These are phyloP conservation scores for Alexandromys fortis DNA, from an alignment of 2,113 vertebrate genomes.

Conservation along the genomic window DNA sequence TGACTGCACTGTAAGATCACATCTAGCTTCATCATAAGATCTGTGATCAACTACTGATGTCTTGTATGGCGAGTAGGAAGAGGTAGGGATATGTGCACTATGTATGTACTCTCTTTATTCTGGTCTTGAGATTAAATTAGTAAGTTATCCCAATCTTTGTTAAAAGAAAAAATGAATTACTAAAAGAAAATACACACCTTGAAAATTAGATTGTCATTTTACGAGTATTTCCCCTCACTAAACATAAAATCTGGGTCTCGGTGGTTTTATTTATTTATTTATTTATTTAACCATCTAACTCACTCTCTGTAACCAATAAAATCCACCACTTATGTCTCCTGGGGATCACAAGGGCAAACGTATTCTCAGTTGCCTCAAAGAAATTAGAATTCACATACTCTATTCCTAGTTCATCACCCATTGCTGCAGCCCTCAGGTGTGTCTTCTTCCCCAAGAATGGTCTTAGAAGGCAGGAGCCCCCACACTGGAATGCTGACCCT, in stretches of 20 bases:
- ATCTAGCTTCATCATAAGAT: neutral
- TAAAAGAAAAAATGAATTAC: neutral
- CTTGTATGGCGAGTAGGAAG: neutral
- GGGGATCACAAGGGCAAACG: neutral
- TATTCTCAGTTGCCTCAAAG: neutral
- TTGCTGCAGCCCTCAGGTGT: accelerated
- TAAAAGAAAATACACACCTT: neutral
- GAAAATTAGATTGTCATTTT: neutral
- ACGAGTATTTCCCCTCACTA: neutral
- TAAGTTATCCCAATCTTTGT: neutral
- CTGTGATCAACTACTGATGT: neutral
- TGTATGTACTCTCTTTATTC: neutral
- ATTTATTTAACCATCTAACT: neutral
- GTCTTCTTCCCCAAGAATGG: neutral
- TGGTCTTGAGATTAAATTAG: neutral
- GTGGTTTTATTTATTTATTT: neutral
- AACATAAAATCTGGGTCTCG: neutral
- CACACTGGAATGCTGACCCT: accelerated
- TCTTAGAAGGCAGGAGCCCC: neutral
- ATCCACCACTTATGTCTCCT: neutral
- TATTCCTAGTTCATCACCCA: accelerated
- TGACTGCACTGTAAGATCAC: neutral
- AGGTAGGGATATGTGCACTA: accelerated
- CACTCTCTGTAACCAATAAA: neutral
- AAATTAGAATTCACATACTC: neutral